Percentiles rank a stretch among this genome's conserved stretches.
Conservation (phyloP, 1,140 invertebrate species). For the Hylaeus volcanicus region DNA sequence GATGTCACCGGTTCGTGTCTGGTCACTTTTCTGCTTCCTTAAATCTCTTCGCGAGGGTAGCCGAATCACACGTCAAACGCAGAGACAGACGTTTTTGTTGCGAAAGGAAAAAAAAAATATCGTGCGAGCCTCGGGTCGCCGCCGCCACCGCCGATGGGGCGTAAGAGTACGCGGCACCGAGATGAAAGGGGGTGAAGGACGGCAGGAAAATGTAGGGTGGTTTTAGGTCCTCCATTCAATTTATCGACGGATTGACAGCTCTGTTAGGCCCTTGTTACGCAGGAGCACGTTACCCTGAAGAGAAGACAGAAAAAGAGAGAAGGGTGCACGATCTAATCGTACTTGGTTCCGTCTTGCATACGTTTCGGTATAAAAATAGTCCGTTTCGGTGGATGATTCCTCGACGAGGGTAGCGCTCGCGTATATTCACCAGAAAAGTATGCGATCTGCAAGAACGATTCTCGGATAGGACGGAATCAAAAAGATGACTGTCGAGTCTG, state of each 20-base stretch:
- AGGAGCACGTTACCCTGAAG: slow-evolving; percentile 54
- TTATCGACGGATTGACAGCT: slow-evolving; percentile 75
- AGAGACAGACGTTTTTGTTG: slow-evolving; percentile 65
- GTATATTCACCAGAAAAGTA: background rate
- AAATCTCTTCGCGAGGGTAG: slow-evolving; percentile 60
- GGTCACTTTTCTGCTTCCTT: slow-evolving; percentile 65
- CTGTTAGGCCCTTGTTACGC: slow-evolving; percentile 75
- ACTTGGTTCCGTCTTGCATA: slow-evolving; percentile 39
- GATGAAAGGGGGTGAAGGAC: slow-evolving; percentile 67
- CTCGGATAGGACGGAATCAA: background rate
- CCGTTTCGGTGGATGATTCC: slow-evolving; percentile 28
- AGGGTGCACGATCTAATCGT: slow-evolving; percentile 44
- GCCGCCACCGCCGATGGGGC: slow-evolving; percentile 58
- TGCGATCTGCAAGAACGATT: background rate
- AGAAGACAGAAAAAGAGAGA: slow-evolving; percentile 46
- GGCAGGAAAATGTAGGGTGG: slow-evolving; percentile 65
- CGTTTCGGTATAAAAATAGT: slow-evolving; percentile 29
- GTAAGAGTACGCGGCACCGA: slow-evolving; percentile 61
- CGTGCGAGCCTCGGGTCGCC: slow-evolving; percentile 49
- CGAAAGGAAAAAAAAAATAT: slow-evolving; percentile 38
- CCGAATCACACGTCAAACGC: slow-evolving; percentile 65
- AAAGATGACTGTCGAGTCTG: slow-evolving; percentile 23
- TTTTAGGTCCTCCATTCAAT: slow-evolving; percentile 75
- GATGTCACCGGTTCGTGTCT: slow-evolving; percentile 32
- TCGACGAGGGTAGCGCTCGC: slow-evolving; percentile 6